A percentile compares a stretch with the other conserved stretches of the same genome.
phyloP scores from a whole-genome alignment of 2,797 vertebrate genomes.

The Oreonectes daqikongensis region DNA sequence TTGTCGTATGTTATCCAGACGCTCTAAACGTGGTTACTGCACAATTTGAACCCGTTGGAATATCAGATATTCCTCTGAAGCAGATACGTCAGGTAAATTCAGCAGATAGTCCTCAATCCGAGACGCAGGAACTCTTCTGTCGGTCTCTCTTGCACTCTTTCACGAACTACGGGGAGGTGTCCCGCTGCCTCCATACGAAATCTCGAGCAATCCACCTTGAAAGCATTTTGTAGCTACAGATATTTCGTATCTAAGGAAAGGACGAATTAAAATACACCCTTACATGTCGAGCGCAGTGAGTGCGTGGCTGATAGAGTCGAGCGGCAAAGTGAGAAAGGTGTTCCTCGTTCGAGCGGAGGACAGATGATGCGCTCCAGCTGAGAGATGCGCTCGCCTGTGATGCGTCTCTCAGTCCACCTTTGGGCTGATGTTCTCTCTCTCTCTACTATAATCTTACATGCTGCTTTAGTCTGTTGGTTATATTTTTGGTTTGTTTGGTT shows the following conservation, averaged over 20 bases:
- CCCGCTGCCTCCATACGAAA: conserved; percentile 29
- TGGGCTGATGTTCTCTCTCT: background rate
- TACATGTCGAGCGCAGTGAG: conserved; percentile 2
- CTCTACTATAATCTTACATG: conserved; percentile 8
- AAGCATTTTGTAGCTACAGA: conserved; percentile 30
- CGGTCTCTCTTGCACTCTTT: conserved; percentile 34
- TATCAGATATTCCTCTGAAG: background rate
- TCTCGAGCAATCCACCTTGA: conserved; percentile 14
- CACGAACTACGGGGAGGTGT: conserved; percentile 46
- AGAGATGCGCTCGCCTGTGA: conserved; percentile 29
- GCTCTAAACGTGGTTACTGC: conserved; percentile 1
- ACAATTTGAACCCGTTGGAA: background rate
- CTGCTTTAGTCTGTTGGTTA: conserved; percentile 22
- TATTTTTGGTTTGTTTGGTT: background rate
- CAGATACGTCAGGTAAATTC: conserved; percentile 5
- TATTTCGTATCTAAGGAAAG: conserved; percentile 2
- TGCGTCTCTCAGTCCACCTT: conserved; percentile 16
- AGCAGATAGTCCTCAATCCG: conserved; percentile 20
- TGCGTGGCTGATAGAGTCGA: conserved; percentile 3
- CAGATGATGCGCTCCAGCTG: conserved; percentile 40
- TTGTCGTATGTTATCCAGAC: conserved; percentile 4
- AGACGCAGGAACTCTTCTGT: conserved; percentile 19
- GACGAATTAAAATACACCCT: background rate
- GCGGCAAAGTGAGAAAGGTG: conserved; percentile 10
- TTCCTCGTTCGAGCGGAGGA: background rate